Conservation (phyloP, 2,797 vertebrate species). For the Alauda arvensis region DNA sequence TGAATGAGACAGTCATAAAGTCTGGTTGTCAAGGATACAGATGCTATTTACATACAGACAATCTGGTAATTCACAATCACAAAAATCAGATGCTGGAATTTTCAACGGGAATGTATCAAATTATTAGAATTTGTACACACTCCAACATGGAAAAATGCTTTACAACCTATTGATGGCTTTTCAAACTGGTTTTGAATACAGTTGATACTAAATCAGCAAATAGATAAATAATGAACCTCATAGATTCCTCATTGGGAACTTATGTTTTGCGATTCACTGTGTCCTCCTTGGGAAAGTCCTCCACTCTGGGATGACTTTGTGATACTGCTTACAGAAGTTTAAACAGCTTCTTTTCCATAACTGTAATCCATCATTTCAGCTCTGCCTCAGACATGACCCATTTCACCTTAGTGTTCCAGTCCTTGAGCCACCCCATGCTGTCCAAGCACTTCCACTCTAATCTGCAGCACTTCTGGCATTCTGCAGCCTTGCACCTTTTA, state of each 20-base stretch:
- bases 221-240: neutral
- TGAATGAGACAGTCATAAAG: neutral
- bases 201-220: neutral
- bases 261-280: neutral
- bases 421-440: neutral
- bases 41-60: neutral
- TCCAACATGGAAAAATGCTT: neutral
- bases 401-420: neutral
- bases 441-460: neutral
- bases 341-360: neutral
- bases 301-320: neutral
- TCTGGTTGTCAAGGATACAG: constrained; percentile 27
- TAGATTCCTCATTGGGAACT: neutral
- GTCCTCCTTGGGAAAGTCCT: neutral
- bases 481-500: neutral
- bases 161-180: neutral
- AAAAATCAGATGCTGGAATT: neutral
- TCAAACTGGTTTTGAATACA: constrained; percentile 1
- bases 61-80: neutral
- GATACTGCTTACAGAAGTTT: neutral
- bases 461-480: neutral
- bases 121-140: neutral
- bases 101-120: neutral
- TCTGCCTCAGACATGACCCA: neutral
- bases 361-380: neutral